phyloP scores from a whole-genome alignment of 2,113 vertebrate genomes.

The Anoplopoma fimbria region DNA sequence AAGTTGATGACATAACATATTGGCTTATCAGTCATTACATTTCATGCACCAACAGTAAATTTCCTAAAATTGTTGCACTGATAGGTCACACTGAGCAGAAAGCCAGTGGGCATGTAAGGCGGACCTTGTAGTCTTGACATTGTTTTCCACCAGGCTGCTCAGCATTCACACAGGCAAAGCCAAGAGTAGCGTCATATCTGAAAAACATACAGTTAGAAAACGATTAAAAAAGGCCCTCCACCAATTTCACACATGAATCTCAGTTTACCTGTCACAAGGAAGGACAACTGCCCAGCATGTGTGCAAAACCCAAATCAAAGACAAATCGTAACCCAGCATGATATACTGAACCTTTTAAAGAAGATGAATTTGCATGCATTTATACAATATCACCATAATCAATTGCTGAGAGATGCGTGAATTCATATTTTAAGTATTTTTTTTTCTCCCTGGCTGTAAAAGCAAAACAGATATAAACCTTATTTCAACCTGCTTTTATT shows the following conservation, averaged over 20 bases:
- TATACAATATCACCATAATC: too few relatives aligned
- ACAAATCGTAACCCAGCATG: too few relatives aligned
- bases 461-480: too few relatives aligned
- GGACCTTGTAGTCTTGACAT: slow-evolving; percentile 63
- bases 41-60: neutral
- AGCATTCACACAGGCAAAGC: slow-evolving; percentile 66
- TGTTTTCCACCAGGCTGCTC: slow-evolving; percentile 35
- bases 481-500: too few relatives aligned
- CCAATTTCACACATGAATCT: neutral
- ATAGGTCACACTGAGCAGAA: slow-evolving; percentile 37
- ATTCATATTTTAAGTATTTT: too few relatives aligned
- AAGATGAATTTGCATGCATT: too few relatives aligned
- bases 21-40: neutral
- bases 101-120: slow-evolving; percentile 52
- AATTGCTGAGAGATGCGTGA: too few relatives aligned
- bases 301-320: too few relatives aligned
- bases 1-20: neutral
- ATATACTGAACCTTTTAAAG: too few relatives aligned
- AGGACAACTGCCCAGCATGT: neutral
- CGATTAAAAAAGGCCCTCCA: neutral
- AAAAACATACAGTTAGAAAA: neutral
- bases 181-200: slow-evolving; percentile 60
- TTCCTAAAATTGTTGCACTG: neutral
- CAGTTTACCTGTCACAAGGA: neutral
- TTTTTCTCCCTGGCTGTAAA: too few relatives aligned